Evolutionary conservation across 2,888 invertebrate genomes (phyloP), one percentile per base, ranked within the genome.

Genomic region (Amphipyra berbera): DNA sequence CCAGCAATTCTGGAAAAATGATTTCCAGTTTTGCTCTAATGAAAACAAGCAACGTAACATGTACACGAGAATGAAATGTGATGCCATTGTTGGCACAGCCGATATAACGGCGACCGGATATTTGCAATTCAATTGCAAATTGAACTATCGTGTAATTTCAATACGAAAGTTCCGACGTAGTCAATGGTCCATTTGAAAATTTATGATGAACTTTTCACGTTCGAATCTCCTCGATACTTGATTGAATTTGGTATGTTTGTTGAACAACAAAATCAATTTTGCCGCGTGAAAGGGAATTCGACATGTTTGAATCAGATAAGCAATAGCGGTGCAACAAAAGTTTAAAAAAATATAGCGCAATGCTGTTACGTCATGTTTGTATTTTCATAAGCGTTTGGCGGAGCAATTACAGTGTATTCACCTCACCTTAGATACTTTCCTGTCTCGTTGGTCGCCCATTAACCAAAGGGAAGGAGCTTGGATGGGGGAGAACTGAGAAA

Each of bases 391-490:
- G 62, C 78, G 76, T 84, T 86, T 79, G 72, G 76, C 67, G 73
- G 66, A 63, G 82, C 82, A 86, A 84, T 89, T 82, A 85, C 78
- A 75, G 86, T 82, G 83, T 89, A 86, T 91, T 91, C 88, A 90
- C 89, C 88, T 88, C 77, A 73, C 78, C 63, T 78, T 72, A 79
- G 82, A 79, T 79, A 78, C 76, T 73, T 84, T 82, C 81, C 80
- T 78, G 85, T 85, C 81, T 87, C 83, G 82, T 76, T 75, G 68
- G 75, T 73, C 72, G 76, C 78, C 81, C 78, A 81, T 82, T 83
- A 79, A 76, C 78, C 68, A 81, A 75, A 82, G 81, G 82, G 81
- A 81, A 82, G 78, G 77, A 82, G 50, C 84, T 82, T 78, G 81
- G 79, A 68, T 79, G 79, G 87, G 88, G 92, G 89, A 84, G 84